These are phyloP conservation scores for Chelonus formosanus DNA, from an alignment of 2,888 invertebrate genomes.

Conservation along the genomic window DNA sequence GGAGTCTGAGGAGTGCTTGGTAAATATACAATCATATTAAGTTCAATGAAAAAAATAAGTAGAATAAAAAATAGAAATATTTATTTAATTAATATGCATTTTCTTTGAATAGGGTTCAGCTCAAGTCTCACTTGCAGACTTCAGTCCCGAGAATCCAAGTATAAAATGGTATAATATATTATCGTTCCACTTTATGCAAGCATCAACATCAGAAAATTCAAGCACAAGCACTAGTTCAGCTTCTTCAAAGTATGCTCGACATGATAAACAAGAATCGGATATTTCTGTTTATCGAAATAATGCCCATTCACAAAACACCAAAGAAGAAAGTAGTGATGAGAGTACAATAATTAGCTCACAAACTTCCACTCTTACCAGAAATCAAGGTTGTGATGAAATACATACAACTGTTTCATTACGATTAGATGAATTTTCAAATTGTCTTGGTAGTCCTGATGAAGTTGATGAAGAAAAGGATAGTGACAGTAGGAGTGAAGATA, in stretches of 20 bases:
- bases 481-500: constrained; percentile 60
- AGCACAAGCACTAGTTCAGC: constrained; percentile 44
- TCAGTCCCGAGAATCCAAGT: constrained; percentile 82
- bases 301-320: constrained; percentile 64
- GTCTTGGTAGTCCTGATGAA: constrained; percentile 64
- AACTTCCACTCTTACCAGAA: constrained; percentile 93
- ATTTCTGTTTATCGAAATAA: constrained; percentile 62
- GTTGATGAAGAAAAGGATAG: constrained; percentile 64
- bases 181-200: constrained; percentile 80
- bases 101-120: constrained; percentile 79
- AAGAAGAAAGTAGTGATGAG: constrained; percentile 95
- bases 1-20: constrained; percentile 84
- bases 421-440: constrained; percentile 68
- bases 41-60: no score
- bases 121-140: constrained; percentile 95
- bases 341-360: constrained; percentile 96
- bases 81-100: not conserved
- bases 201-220: constrained; percentile 61
- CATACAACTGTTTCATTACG: constrained; percentile 68
- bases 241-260: constrained; percentile 53
- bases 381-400: constrained; percentile 70
- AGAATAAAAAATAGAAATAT: not conserved
- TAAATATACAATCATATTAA: constrained; percentile 66
- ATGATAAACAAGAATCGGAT: constrained; percentile 68
- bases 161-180: constrained; percentile 96